Conservation (phyloP, 2,888 invertebrate species). For the Trimorus sp. region DNA sequence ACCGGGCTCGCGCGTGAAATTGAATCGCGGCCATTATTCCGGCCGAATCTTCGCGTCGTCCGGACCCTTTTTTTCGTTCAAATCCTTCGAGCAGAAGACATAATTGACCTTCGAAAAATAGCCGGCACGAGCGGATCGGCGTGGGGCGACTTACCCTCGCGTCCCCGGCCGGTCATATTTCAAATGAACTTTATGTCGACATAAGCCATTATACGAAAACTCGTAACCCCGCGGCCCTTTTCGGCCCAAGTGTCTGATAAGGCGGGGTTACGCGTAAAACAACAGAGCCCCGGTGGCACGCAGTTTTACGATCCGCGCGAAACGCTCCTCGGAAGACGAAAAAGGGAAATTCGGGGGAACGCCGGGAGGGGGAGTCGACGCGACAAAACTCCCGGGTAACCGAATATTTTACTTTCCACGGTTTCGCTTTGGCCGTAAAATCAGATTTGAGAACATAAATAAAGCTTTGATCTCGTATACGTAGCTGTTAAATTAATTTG, state of each 20-base stretch:
- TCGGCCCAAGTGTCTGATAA: slow-evolving; percentile 48
- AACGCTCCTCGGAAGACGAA: background rate
- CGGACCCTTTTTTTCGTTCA: slow-evolving; percentile 29
- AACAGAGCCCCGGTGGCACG: slow-evolving; percentile 45
- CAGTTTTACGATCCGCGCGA: slow-evolving; percentile 47
- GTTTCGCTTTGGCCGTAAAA: slow-evolving; percentile 62
- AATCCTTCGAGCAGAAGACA: slow-evolving; percentile 40
- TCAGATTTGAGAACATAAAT: slow-evolving; percentile 66
- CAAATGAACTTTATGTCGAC: slow-evolving; percentile 61
- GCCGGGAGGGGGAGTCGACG: slow-evolving; percentile 2
- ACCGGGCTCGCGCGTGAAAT: background rate
- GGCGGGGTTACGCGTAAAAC: slow-evolving; percentile 52
- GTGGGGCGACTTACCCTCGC: slow-evolving; percentile 39
- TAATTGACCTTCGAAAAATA: slow-evolving; percentile 48
- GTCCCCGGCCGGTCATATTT: slow-evolving; percentile 55
- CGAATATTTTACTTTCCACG: slow-evolving; percentile 62
- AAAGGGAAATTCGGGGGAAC: background rate
- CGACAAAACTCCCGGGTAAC: slow-evolving; percentile 43
- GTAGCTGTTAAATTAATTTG: slow-evolving; percentile 67
- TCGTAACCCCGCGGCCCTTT: slow-evolving; percentile 55
- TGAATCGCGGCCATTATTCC: slow-evolving; percentile 18
- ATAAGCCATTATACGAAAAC: slow-evolving; percentile 61
- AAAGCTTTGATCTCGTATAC: slow-evolving; percentile 67
- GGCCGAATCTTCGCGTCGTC: slow-evolving; percentile 11
- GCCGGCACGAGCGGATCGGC: slow-evolving; percentile 13